Evolutionary conservation across 2,797 vertebrate genomes (phyloP).

Genomic region (Coilia nasus): DNA sequence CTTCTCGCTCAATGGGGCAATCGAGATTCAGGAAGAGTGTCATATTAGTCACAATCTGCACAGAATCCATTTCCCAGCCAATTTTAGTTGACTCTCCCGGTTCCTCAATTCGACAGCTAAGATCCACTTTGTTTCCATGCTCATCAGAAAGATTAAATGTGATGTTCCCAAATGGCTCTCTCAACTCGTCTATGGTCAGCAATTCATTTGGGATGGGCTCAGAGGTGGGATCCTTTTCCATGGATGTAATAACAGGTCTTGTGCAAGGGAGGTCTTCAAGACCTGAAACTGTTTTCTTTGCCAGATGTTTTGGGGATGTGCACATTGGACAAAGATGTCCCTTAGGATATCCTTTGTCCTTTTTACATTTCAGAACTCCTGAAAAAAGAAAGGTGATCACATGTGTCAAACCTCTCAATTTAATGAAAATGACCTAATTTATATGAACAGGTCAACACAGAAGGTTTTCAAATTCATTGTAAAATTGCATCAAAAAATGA

Average conservation of each 20-base stretch:
- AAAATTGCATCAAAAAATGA: background rate
- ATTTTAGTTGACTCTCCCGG: slow-evolving; percentile 70
- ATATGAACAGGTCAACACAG: no score
- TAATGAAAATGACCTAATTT: background rate
- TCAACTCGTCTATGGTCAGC: slow-evolving; percentile 65
- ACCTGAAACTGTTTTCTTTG: slow-evolving; percentile 75
- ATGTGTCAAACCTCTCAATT: background rate
- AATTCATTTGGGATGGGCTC: slow-evolving; percentile 65
- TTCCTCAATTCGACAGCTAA: slow-evolving; percentile 80
- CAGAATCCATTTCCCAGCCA: slow-evolving; percentile 69
- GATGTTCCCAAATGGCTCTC: slow-evolving; percentile 74
- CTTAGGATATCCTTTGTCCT: slow-evolving; percentile 77
- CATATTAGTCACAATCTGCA: slow-evolving; percentile 72
- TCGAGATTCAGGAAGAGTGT: slow-evolving; percentile 80
- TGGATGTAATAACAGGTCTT: slow-evolving; percentile 77
- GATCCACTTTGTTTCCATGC: slow-evolving; percentile 81
- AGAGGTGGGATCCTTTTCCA: slow-evolving; percentile 61
- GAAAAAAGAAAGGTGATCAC: slow-evolving; percentile 45
- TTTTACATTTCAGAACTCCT: slow-evolving; percentile 91
- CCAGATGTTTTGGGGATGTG: slow-evolving; percentile 72
- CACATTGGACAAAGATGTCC: slow-evolving; percentile 86
- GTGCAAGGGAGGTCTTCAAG: slow-evolving; percentile 75
- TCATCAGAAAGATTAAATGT: slow-evolving; percentile 86
- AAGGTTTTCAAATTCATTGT: no score
- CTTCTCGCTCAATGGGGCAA: slow-evolving; percentile 81